phyloP scores from a whole-genome alignment of 1,140 invertebrate species.

The Phortica variegata region DNA sequence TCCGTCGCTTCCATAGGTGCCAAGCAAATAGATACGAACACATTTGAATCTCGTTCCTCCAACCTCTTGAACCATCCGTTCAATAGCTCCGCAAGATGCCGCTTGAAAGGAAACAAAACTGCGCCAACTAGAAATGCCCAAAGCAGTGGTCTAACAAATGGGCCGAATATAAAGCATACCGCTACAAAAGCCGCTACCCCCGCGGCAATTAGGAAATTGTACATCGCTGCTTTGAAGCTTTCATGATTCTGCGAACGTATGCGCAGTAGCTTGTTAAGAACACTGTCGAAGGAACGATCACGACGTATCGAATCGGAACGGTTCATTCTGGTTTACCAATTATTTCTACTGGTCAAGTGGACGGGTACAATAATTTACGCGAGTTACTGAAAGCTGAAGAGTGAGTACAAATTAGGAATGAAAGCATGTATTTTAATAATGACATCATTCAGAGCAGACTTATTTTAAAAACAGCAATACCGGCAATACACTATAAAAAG shows the following conservation, averaged over 20 bases:
- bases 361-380: too few relatives aligned
- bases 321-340: slow-evolving; percentile 40
- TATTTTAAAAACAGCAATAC: too few relatives aligned
- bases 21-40: slow-evolving; percentile 67
- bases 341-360: too few relatives aligned
- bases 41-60: slow-evolving; percentile 62
- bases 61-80: slow-evolving; percentile 68
- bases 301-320: slow-evolving; percentile 46
- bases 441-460: too few relatives aligned
- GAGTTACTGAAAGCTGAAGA: too few relatives aligned
- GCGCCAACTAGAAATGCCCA: slow-evolving; percentile 92
- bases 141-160: slow-evolving; percentile 87
- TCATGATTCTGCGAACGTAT: slow-evolving; percentile 53
- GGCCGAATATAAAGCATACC: slow-evolving; percentile 71
- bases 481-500: too few relatives aligned
- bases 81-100: slow-evolving; percentile 65
- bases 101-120: slow-evolving; percentile 83
- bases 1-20: slow-evolving; percentile 72
- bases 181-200: slow-evolving; percentile 79
- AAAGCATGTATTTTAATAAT: too few relatives aligned
- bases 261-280: slow-evolving; percentile 41
- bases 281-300: slow-evolving; percentile 54
- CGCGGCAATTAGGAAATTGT: slow-evolving; percentile 77
- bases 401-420: too few relatives aligned
- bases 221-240: slow-evolving; percentile 78